Base-by-base conservation (phyloP, 2,113 vertebrate species). In the Rhineura floridana region DNA sequence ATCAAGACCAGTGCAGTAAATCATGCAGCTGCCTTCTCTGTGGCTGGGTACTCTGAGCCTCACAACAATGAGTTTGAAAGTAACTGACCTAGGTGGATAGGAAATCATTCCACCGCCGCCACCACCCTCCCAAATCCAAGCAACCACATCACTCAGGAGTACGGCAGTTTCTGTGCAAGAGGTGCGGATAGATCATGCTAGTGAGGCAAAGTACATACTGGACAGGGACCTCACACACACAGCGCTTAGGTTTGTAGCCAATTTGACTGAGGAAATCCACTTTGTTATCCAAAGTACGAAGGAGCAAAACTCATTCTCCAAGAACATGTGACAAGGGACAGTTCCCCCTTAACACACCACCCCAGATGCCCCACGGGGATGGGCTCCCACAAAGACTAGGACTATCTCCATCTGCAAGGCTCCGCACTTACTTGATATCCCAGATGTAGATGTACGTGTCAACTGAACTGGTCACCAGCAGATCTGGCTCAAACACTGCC, bases 361-460 rank as follows among this genome's bases (percentile, higher is more conserved):
- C 2, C 17, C 19, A 36, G 33, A 9, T 83, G n/a, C 23, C 59
- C n/a, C 17, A 52, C 3, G 65, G 70, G 15, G 1, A n/a, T 36
- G 19, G n/a, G 19, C 42, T 0, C 55, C 7, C 46, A 42, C 15
- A 2, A 39, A n/a, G 23, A 52, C 33, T 11, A 70, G 28, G 10
- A 23, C 1, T 12, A 44, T 11, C 65, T 42, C 44, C 11, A 23
- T 21, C 28, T 0, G 13, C 9, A 8, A 3, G 39, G 6, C 15
- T 72, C 44, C 69, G 48, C 83, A 86, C 97, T 97, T 96, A 99
- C 99, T 98, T 99, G 95, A 98, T 98, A 94, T 99, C 99, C 99
- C 99, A 99, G 94, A 99, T 98, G 95, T 99, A 99, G 93, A 99
- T 99, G 95, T 99, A 99, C 0, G 99, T 99, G 95, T 99, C 99